Base-by-base conservation (phyloP, 2,888 invertebrate genomes). In the Drosophila tanythrix region DNA sequence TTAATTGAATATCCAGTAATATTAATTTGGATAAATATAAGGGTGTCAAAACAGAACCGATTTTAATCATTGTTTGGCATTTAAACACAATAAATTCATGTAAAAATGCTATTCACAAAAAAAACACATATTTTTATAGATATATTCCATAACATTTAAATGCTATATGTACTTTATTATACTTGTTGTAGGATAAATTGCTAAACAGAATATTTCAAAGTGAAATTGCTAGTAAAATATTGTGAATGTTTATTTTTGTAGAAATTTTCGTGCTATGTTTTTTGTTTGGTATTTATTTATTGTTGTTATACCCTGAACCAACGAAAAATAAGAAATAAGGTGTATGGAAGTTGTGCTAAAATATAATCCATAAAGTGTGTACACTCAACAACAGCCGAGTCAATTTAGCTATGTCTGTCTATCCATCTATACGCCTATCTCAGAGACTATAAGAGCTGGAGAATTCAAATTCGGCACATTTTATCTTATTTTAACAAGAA, bases 81-180 rank as follows among this genome's bases (percentile, higher is more conserved):
- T n/a, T n/a, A 6, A 21, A 21, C 3, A 13, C 21, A 21, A 46
- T 1, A 21, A 21, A 21, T 13, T 13, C 7, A 1, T 13, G 3
- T 13, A 21, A 46, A 21, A 11, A 40, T n/a, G 40, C 0, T n/a
- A 43, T 5, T 4, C n/a, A 11, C 11, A 43, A 40, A 15, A 3
- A 43, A n/a, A 13, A 46, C 4, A 8, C 25, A 25, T 7, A 4
- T 46, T 46, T 15, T 7, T 25, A 46, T 25, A 27, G 18, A 36
- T 36, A 38, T 56, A 13, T 55, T 27, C 18, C 11, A 38, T 38
- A 56, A 38, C 55, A 38, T 38, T 38, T 27, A 36, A 55, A 55
- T 55, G 53, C 36, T 55, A 36, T 18, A 55, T 55, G 15, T 52
- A 55, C 25, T 55, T 55, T 36, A 36, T 36, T 55, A 55, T 36